Percentiles rank a stretch among this genome's conserved stretches.
These are phyloP conservation scores for Anguilla obscura DNA, from an alignment of 2,797 vertebrate species.

Conservation along the genomic window DNA sequence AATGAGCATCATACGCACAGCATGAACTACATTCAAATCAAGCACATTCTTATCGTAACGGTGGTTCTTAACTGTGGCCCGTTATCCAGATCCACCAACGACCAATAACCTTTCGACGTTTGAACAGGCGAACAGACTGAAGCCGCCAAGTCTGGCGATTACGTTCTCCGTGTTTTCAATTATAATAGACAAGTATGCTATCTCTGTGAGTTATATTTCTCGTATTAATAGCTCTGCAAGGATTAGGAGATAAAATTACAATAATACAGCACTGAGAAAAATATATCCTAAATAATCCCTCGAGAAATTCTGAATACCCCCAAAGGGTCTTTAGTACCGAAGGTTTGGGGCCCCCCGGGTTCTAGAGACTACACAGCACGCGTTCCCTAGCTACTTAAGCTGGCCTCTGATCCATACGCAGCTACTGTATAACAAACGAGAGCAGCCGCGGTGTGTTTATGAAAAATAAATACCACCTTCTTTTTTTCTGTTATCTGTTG, in stretches of 20 bases:
- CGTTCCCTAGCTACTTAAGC: neutral
- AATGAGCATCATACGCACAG: neutral
- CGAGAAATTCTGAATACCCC: neutral
- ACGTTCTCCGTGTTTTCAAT: neutral
- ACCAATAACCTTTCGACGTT: neutral
- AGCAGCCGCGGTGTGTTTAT: conserved; percentile 26
- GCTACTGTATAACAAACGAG: neutral
- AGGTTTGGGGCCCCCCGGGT: neutral
- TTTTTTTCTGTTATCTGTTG: conserved; percentile 13
- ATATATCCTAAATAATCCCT: neutral
- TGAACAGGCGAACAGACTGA: neutral
- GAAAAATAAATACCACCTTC: conserved; percentile 41
- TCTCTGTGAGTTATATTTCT: neutral
- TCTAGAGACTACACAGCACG: neutral
- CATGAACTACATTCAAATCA: neutral
- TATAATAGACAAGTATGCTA: neutral
- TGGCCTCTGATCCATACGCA: neutral
- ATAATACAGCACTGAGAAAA: neutral
- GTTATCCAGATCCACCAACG: neutral
- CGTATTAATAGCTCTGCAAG: neutral
- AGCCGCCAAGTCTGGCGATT: neutral
- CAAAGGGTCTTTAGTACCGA: neutral
- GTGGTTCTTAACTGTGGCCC: neutral
- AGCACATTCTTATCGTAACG: neutral
- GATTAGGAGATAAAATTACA: neutral